Evolutionary conservation across 2,888 invertebrate species (phyloP).

Genomic region (Nemoura dubitans): DNA sequence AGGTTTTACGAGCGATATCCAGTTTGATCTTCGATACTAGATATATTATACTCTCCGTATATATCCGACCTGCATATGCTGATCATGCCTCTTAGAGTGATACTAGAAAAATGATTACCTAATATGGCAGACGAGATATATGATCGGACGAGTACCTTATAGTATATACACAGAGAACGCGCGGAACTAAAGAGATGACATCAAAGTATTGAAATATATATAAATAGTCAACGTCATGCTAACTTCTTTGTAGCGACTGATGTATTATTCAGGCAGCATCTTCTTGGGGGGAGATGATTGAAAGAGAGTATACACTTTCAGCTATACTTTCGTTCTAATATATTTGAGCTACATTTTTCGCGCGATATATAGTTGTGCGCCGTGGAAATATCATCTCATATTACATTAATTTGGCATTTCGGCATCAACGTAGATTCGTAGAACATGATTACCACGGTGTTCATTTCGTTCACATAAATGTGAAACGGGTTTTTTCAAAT

Average conservation of each 20-base stretch:
- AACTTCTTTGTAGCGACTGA: neutral
- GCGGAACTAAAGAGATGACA: neutral
- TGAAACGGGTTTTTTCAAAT: neutral
- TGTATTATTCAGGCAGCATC: neutral
- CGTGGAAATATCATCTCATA: neutral
- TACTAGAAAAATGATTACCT: neutral
- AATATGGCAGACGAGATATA: neutral
- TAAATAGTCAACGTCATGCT: neutral
- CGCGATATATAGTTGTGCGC: too few relatives aligned
- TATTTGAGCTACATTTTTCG: neutral
- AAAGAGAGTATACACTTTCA: slow-evolving; percentile 7
- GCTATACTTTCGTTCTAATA: neutral
- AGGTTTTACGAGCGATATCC: neutral
- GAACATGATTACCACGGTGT: neutral
- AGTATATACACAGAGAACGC: neutral
- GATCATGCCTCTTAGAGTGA: neutral
- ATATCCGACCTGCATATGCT: neutral
- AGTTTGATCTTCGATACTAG: neutral
- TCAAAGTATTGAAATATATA: neutral
- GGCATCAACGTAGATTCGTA: neutral
- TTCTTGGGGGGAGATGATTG: neutral
- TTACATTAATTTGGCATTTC: neutral
- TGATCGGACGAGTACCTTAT: neutral
- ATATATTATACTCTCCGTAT: too few relatives aligned
- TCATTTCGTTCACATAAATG: too few relatives aligned